phyloP scores from a whole-genome alignment of 2,888 invertebrate species.

The Morinoia aosen region DNA sequence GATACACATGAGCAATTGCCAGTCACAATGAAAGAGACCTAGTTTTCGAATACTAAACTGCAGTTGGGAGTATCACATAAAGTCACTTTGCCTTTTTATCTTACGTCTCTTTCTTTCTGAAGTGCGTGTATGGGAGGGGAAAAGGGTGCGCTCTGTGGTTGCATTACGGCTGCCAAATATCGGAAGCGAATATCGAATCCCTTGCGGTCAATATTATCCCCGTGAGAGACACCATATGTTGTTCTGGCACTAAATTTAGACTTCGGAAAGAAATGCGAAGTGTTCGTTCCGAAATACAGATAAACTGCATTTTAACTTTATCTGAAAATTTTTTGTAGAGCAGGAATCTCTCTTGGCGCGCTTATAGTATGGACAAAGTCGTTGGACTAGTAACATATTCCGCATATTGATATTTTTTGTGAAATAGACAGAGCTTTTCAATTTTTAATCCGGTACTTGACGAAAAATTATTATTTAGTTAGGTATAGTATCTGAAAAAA shows the following conservation, averaged over 20 bases:
- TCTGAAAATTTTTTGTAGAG: no score
- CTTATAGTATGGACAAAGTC: no score
- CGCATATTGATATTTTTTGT: no score
- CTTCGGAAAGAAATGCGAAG: neutral
- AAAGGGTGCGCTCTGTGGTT: neutral
- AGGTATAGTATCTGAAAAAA: no score
- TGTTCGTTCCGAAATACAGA: neutral
- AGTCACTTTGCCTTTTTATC: neutral
- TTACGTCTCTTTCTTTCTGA: neutral
- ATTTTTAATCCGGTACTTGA: no score
- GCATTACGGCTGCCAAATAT: neutral
- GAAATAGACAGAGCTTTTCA: no score
- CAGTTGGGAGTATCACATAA: neutral
- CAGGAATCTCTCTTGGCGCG: no score
- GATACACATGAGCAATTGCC: neutral
- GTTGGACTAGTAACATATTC: no score
- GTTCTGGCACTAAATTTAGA: neutral
- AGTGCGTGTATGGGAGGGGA: neutral
- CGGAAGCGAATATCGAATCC: slow-evolving; percentile 3
- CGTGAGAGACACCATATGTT: neutral
- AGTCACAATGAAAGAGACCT: neutral
- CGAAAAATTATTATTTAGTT: no score
- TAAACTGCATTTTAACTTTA: neutral
- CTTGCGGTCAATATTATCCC: neutral
- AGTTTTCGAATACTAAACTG: neutral